Evolutionary conservation across 2,797 vertebrate genomes (phyloP), one percentile per base, ranked within the genome.

Genomic region (Galago senegalensis): DNA sequence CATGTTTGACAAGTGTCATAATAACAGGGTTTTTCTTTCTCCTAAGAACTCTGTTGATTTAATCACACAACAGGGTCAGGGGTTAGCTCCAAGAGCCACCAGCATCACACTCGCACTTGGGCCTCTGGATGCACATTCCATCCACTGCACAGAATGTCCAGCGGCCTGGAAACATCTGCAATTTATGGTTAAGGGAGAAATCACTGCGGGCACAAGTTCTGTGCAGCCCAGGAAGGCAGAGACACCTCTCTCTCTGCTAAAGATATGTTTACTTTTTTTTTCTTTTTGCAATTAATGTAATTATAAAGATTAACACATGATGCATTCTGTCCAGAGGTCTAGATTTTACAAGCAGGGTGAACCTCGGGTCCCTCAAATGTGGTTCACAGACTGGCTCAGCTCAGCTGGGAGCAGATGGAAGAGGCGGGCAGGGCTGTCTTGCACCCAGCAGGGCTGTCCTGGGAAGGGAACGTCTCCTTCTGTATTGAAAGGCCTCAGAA

Each of bases 311-410:
- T 27, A 12, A 13, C 7, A 12, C 12, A 3, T 43, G 17, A 84
- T 27, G 12, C 23, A 1, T 46, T 91, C 84, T 89, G n/a, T 80
- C 11, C 63, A 56, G n/a, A 49, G 63, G 65, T 75, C 63, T 63
- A 40, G 20, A 16, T 49, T 76, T 72, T 81, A 72, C 65, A 73
- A 29, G 37, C 21, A 37, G 7, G 0, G 1, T 75, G 69, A 37
- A 37, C 8, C 7, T 67, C 1, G 0, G 6, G 31, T 37, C 31
- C 25, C 4, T 49, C 16, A 8, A 17, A 25, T 34, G 8, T 0
- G 7, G 17, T 21, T 72, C 20, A 3, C 12, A 34, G 80, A 34
- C 25, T 9, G 18, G 12, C 61, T 21, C 23, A 0, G 70, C n/a
- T 61, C 25, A 43, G 61, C 27, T 0, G 0, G 58, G 21, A 56